Evolutionary conservation across 2,888 invertebrate genomes (phyloP), one percentile per base, ranked within the genome.

Genomic region (Caradrina kadenii): DNA sequence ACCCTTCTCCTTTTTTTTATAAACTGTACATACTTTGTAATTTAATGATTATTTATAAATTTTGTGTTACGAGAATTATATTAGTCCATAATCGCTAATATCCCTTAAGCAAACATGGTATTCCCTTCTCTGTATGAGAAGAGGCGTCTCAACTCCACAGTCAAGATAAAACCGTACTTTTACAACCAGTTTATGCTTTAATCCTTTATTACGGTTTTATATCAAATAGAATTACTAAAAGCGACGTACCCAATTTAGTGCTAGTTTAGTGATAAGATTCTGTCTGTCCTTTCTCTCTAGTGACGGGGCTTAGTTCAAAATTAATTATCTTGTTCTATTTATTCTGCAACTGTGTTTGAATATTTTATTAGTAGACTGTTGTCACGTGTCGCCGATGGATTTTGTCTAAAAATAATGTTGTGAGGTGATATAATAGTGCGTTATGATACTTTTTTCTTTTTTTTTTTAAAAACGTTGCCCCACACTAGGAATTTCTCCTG

Each of bases 281-380:
- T 56, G 31, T 21, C 15, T 62, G 70, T 63, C 68, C 65, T 60
- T 59, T 76, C 66, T 60, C 65, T 35, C 48, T 2, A 22, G 70
- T 79, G 82, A 83, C 64, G 61, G 73, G 68, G 70, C 66, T 35
- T 72, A 67, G 68, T 70, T 66, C 65, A 54, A 73, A 82, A 84
- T 84, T 82, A 76, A 83, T 83, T 83, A 82, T 76, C 70, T 26
- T 69, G 64, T 64, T 64, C 79, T 71, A 71, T 73, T 82, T 76
- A 83, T 82, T 69, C 52, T 42, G 69, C 61, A 69, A 84, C 73
- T 73, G 64, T 66, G 50, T 56, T 55, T 82, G 84, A 69, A 82
- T 83, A 83, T 76, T 82, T 82, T 70, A 84, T 81, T 63, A 67
- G 65, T 10, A 39, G 50, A 59, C 65, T 68, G 69, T 66, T 70